phyloP scores from a whole-genome alignment of 2,888 invertebrate species.

The Acronicta psi region DNA sequence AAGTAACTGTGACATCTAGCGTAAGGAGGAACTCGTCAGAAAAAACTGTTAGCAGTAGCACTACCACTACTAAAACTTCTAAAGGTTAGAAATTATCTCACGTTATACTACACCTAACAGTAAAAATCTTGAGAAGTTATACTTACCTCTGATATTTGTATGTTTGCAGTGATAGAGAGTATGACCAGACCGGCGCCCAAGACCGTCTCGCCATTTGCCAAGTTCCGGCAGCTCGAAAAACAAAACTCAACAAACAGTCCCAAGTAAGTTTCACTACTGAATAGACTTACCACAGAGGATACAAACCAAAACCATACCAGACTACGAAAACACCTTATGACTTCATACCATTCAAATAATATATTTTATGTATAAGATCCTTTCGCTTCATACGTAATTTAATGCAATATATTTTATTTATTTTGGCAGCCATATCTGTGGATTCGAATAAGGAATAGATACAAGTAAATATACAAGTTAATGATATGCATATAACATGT shows the following conservation, averaged over 20 bases:
- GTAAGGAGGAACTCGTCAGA: conserved; percentile 86
- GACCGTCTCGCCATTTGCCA: conserved; percentile 95
- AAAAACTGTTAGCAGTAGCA: conserved; percentile 89
- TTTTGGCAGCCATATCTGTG: conserved; percentile 82
- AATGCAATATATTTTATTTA: conserved; percentile 79
- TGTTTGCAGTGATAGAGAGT: conserved; percentile 87
- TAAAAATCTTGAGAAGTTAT: not conserved
- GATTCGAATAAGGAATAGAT: conserved; percentile 80
- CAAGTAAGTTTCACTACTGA: conserved; percentile 90
- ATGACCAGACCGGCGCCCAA: conserved; percentile 87
- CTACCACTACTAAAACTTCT: conserved; percentile 89
- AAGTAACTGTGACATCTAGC: conserved; percentile 84
- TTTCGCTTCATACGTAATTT: conserved; percentile 73
- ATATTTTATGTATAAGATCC: conserved; percentile 67
- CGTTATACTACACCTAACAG: not conserved
- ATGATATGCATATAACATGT: conserved; percentile 75
- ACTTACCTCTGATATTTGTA: not conserved
- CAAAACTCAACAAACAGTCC: conserved; percentile 94
- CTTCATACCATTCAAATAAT: conserved; percentile 50
- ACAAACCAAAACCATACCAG: conserved; percentile 28
- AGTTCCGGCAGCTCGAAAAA: conserved; percentile 97
- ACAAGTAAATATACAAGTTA: conserved; percentile 80
- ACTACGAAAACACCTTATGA: conserved; percentile 24
- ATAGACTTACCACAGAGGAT: conserved; percentile 1
- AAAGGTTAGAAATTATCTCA: conserved; percentile 79